Base-by-base conservation (phyloP, 2,888 invertebrate genomes). In the Phlogophora meticulosa region DNA sequence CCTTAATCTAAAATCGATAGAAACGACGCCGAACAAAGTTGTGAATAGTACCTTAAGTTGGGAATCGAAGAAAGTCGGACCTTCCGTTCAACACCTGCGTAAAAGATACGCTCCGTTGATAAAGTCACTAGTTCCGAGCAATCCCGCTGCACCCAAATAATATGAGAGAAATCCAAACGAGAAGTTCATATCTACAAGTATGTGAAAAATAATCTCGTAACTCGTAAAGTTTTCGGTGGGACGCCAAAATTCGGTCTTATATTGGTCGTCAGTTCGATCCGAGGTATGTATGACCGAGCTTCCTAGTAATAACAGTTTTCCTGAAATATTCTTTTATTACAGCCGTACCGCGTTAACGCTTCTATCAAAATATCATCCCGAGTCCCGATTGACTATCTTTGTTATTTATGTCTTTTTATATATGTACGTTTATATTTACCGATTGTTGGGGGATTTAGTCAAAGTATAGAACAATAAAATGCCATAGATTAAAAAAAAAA, bases 1-100 rank as follows among this genome's bases (percentile, higher is more conserved):
- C n/a, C 94, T 92, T 95, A 95, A 95, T 95, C 95, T 95, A 91
- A 94, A 95, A 95, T 95, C 95, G 94, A 95, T 95, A 89, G 90
- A 84, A 93, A 92, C 91, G 92, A 90, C 91, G 92, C 87, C 85
- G 90, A 91, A 90, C 90, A 91, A 94, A 94, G 90, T 95, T 93
- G 90, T 87, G 92, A 94, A 93, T 93, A 91, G 92, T 93, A 92
- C 92, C 91, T 89, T 91, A 91, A 93, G 93, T 94, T 93, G 68
- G 87, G 85, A 92, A 90, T 91, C 90, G 90, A 90, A 92, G 92
- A 90, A 93, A 93, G 90, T 92, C 92, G 88, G 88, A 91, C 92
- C 91, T 90, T 91, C 89, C 88, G 87, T 76, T 90, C 90, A 88
- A 91, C 94, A 94, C 94, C 94, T 94, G 94, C 88, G 92, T 88